phyloP scores from a whole-genome alignment of 2,797 vertebrate genomes.

The Hippocampus kuda region DNA sequence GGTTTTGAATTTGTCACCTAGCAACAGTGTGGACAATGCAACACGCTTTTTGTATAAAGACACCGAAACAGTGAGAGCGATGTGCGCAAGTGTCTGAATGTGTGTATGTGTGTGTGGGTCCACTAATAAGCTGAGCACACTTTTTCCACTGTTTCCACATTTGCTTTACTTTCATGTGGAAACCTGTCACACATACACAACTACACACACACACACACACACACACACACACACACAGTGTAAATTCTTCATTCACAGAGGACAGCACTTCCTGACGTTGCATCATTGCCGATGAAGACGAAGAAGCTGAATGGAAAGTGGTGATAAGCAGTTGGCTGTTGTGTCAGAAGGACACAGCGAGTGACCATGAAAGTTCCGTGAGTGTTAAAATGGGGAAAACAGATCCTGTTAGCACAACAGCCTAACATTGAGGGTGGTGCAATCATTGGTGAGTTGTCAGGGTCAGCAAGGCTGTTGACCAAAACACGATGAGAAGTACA shows the following conservation, averaged over 20 bases:
- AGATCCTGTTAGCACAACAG: background rate
- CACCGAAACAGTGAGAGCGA: conserved; percentile 41
- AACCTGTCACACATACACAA: conserved; percentile 37
- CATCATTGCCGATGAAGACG: conserved; percentile 41
- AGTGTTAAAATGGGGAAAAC: background rate
- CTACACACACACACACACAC: conserved; percentile 7
- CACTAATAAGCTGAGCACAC: conserved; percentile 61
- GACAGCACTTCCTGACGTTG: conserved; percentile 40
- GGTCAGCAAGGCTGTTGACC: background rate
- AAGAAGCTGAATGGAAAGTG: conserved; percentile 60
- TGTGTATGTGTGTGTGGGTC: conserved; percentile 20
- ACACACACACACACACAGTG: conserved; percentile 11
- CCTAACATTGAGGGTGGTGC: background rate
- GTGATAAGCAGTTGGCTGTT: conserved; percentile 48
- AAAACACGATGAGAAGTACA: background rate
- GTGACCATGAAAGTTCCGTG: conserved; percentile 38
- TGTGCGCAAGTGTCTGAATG: conserved; percentile 16
- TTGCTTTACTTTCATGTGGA: conserved; percentile 52
- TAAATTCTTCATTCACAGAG: conserved; percentile 45
- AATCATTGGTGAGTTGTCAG: background rate
- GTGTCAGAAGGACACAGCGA: conserved; percentile 46
- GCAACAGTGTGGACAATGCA: conserved; percentile 65
- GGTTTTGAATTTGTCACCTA: conserved; percentile 70
- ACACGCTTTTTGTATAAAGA: conserved; percentile 55
- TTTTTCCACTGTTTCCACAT: conserved; percentile 59